phyloP scores from a whole-genome alignment of 2,888 invertebrate genomes.

The Homarus gammarus region DNA sequence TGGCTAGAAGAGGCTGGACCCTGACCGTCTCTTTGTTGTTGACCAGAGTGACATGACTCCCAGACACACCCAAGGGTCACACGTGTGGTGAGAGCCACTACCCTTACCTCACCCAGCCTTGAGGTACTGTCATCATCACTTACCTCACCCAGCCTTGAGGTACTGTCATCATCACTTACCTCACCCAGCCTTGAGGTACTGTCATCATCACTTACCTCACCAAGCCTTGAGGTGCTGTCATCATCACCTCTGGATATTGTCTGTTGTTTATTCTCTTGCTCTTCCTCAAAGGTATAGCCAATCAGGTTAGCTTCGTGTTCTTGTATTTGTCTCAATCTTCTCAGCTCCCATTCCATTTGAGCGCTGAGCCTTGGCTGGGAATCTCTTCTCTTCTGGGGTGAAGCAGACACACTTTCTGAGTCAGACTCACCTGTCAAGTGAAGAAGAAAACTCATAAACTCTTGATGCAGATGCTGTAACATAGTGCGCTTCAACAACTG shows the following conservation, averaged over 20 bases:
- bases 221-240: too few species aligned
- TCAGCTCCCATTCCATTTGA: conserved; percentile 35
- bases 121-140: too few species aligned
- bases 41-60: too few species aligned
- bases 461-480: background rate
- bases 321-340: conserved; percentile 35
- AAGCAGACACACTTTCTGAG: conserved; percentile 38
- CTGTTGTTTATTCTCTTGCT: background rate
- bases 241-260: background rate
- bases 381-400: conserved; percentile 21
- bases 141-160: too few species aligned
- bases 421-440: conserved; percentile 34
- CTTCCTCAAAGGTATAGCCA: conserved; percentile 33
- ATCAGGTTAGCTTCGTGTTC: conserved; percentile 37
- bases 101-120: too few species aligned
- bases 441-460: background rate
- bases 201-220: too few species aligned
- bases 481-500: background rate
- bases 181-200: too few species aligned
- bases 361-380: conserved; percentile 13
- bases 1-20: too few species aligned
- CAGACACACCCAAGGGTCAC: too few species aligned
- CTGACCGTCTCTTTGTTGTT: too few species aligned
- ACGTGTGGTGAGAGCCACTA: too few species aligned
- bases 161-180: too few species aligned